Conservation (phyloP, 2,888 invertebrate genomes). For the Mimumesa dahlbomi region DNA sequence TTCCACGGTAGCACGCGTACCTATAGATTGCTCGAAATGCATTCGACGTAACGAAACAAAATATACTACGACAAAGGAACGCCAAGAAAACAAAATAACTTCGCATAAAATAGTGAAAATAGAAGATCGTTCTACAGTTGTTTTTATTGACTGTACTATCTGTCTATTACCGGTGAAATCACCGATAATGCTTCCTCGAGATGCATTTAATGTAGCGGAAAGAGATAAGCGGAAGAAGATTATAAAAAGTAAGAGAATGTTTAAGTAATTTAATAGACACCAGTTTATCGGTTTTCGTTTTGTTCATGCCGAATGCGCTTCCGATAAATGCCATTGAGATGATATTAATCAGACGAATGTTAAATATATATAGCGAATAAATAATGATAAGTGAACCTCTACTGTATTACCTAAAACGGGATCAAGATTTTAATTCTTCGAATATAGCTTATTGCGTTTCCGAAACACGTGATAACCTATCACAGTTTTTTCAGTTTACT, state of each 20-base stretch:
- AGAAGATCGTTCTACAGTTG: constrained; percentile 4
- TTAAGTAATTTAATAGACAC: too few relatives aligned
- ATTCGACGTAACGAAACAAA: constrained; percentile 22
- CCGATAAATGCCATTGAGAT: too few relatives aligned
- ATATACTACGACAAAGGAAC: not conserved
- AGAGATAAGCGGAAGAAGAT: not conserved
- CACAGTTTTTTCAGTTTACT: too few relatives aligned
- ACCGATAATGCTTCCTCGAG: not conserved
- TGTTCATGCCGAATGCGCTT: too few relatives aligned
- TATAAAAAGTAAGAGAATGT: too few relatives aligned
- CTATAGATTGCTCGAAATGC: constrained; percentile 1
- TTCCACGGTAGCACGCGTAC: not conserved
- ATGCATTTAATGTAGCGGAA: not conserved
- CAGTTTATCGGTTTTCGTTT: too few relatives aligned
- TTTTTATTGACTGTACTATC: constrained; percentile 17
- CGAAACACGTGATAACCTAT: too few relatives aligned
- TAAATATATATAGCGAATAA: too few relatives aligned
- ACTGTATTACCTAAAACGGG: too few relatives aligned
- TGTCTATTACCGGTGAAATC: not conserved
- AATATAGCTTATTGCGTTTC: not conserved
- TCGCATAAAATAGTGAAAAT: constrained; percentile 16
- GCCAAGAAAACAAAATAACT: constrained; percentile 7
- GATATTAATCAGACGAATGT: too few relatives aligned
- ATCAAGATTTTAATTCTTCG: too few relatives aligned
- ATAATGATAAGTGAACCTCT: too few relatives aligned